Evolutionary conservation across 1,140 invertebrate species (phyloP), one percentile per base, ranked within the genome.

Genomic region (Diabrotica undecimpunctata): DNA sequence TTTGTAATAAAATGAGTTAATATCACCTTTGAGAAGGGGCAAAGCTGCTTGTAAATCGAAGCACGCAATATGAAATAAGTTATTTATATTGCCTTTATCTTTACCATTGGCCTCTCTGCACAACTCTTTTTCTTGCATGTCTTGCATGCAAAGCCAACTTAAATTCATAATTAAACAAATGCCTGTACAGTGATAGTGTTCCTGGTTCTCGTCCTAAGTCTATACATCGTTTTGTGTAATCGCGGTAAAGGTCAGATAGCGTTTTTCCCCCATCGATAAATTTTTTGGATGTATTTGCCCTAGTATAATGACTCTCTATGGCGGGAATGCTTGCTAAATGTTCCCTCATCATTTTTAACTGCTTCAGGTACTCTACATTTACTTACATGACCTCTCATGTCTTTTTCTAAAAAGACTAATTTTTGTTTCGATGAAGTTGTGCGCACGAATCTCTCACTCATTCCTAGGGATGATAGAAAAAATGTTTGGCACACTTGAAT

Each of bases 1-100:
- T 69, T 75, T 78, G 66, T 81, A 81, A 64, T 76, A 80, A 68
- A 79, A 79, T 11, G 63, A 63, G 56, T 70, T 75, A 35, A 73
- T 67, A 13, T 81, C 70, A 8, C 73, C 72, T 59, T 66, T 72
- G 13, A 77, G 76, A 53, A 14, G 66, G 62, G 70, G 67, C 53
- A 79, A 51, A 56, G 76, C 75, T 63, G 78, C 76, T 62, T 81
- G 68, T 9, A 79, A 61, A 68, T 79, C 78, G 67, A 72, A 79
- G 12, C 65, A 61, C 51, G 69, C 51, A 25, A 75, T 70, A 64
- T 60, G 64, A 55, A 65, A 64, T 10, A 55, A 64, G 62, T 71
- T 61, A 62, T 71, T 74, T 12, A 46, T 62, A 12, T 61, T 53
- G 36, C 73, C 67, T 39, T 66, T 62, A 55, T 53, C 64, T 53